Base-by-base conservation (phyloP, 2,888 invertebrate genomes). In the Ophion costatus region DNA sequence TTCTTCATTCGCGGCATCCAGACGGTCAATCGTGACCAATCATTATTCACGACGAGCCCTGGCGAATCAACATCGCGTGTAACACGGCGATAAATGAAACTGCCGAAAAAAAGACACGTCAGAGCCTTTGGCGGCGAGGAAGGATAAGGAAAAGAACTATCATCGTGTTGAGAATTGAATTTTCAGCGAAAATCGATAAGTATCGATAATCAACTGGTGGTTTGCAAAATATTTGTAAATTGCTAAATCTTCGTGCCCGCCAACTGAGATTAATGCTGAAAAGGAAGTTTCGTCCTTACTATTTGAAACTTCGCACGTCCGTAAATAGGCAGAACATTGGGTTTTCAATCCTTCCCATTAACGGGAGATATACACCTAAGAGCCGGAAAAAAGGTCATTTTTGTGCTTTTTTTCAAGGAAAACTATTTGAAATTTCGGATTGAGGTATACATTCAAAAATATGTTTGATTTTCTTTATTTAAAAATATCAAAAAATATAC, bases 51-150 rank as follows among this genome's bases (percentile, higher is more conserved):
- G 88, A 84, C 85, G 82, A 84, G 89, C 66, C 87, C 87, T 86
- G 89, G 89, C 88, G 90, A 90, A 90, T 90, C 89, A 90, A 89
- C 88, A 90, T 90, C 90, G 89, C 90, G 87, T 88, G 88, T 90
- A 90, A 89, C 88, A 84, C 69, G 88, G 87, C 88, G 89, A 89
- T 90, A 90, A 90, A 90, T 90, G 89, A 89, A 86, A 71, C 74
- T 79, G 79, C 51, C 79, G 66, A 57, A 56, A 75, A 51, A 75
- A 71, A 80, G 14, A 56, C 69, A 51, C 17, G 42, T 20, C 24
- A 59, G 33, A 20, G 29, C 56, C 56, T 71, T 57, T n/a, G 20
- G 29, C 71, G 57, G 33, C 33, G 11, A 17, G 14, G 51, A 51
- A 29, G 17, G 17, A 51, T 17, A 17, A 17, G 51, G 51, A 51